A percentile compares a stretch with the other conserved stretches of the same genome.
Evolutionary conservation across 1,140 invertebrate species (phyloP).

Genomic region (Planococcus citri): DNA sequence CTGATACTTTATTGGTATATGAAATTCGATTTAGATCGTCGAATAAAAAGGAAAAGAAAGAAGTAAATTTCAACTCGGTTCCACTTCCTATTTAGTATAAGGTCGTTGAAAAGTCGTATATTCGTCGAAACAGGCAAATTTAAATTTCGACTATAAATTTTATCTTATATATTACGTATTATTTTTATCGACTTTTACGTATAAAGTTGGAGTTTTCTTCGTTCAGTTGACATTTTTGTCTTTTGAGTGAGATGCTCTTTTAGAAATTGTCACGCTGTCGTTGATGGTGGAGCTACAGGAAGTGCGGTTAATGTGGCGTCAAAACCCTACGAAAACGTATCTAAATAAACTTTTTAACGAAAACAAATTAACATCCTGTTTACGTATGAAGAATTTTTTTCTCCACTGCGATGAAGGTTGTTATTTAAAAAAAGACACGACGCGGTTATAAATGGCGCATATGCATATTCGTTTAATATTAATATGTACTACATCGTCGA

Average conservation of each 20-base stretch:
- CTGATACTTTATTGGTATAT: too few relatives aligned
- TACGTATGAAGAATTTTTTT: background rate
- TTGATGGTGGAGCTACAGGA: background rate
- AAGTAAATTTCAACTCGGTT: too few relatives aligned
- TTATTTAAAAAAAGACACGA: background rate
- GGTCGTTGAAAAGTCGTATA: too few relatives aligned
- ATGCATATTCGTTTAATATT: background rate
- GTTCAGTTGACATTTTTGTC: background rate
- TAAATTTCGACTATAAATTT: too few relatives aligned
- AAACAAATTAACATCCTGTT: conserved; percentile 6
- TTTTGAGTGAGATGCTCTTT: background rate
- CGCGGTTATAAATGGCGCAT: background rate
- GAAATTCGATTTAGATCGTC: too few relatives aligned
- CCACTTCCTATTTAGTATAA: too few relatives aligned
- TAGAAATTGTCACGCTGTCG: background rate
- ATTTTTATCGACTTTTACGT: too few relatives aligned
- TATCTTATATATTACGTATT: too few relatives aligned
- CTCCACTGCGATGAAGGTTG: background rate
- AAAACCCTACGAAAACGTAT: background rate
- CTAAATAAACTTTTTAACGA: background rate
- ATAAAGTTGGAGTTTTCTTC: background rate
- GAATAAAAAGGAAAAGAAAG: too few relatives aligned
- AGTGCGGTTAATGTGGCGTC: background rate
- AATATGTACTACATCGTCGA: background rate
- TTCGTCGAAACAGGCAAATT: too few relatives aligned